Evolutionary conservation across 2,888 invertebrate genomes (phyloP), one percentile per base, ranked within the genome.

Genomic region (Nezara viridula): DNA sequence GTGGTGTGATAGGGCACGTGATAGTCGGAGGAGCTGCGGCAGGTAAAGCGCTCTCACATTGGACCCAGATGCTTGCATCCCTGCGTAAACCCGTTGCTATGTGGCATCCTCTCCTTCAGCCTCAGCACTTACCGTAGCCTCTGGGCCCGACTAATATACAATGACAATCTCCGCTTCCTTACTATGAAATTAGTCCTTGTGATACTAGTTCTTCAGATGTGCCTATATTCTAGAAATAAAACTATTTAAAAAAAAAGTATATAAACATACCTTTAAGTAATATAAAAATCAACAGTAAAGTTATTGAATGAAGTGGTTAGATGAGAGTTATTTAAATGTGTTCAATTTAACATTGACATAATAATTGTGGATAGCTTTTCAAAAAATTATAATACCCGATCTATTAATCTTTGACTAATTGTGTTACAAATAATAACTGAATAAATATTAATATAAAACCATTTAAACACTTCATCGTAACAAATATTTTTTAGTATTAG

Each of bases 51-150:
- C 92, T 96, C 88, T 95, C 95, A 44, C 97, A 97, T 92, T 97
- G 97, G 97, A 96, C 96, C 92, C 96, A 97, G 93, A 97, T 97
- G 97, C 94, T 97, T 92, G 94, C 96, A 55, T 96, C 96, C 32
- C 94, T 96, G 85, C 94, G 97, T 90, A 96, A 96, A 92, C 97
- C 97, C 0, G 95, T 96, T 16, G 96, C 96, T 52, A 97, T 97
- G 96, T 97, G 97, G 97, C 97, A 97, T 93, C 95, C 95, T 55
- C 93, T 97, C 32, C 86, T 90, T 50, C 89, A 90, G 86, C 90
- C 90, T 21, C 90, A 88, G 19, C 88, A 88, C 49, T 49, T 88
- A 47, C 81, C 81, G n/a, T 81, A 81, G 81, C 81, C 19, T 19
- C 66, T 19, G 27, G 24, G 88, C 27, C 55, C 47, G 73, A 50